phyloP scores from a whole-genome alignment of 2,113 vertebrate genomes.

The Amphilophus citrinellus region DNA sequence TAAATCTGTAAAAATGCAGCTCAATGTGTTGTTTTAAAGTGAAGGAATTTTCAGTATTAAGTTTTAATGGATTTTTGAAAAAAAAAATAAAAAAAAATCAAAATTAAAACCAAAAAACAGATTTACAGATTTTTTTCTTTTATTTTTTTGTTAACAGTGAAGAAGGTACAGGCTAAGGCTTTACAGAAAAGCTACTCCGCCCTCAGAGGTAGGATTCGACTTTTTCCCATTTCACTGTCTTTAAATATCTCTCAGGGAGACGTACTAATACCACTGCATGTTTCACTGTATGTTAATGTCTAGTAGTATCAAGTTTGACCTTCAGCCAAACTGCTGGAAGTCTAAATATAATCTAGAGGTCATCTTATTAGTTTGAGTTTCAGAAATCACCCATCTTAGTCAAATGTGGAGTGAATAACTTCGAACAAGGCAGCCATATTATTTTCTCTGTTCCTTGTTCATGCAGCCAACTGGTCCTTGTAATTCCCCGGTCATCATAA shows the following conservation, averaged over 20 bases:
- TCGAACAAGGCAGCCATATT: background rate
- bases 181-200: background rate
- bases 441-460: background rate
- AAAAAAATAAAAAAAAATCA: too few species aligned
- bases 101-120: background rate
- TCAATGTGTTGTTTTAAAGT: too few species aligned
- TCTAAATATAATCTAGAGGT: slow-evolving; percentile 30
- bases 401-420: background rate
- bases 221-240: background rate
- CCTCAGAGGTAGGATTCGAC: background rate
- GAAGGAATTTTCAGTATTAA: too few species aligned
- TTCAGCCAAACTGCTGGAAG: background rate
- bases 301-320: background rate
- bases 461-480: background rate
- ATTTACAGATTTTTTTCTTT: background rate
- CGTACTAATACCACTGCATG: background rate
- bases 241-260: background rate
- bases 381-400: background rate
- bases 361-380: background rate
- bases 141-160: background rate
- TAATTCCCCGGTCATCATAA: slow-evolving; percentile 6
- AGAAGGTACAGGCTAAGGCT: background rate
- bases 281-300: background rate
- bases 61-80: too few species aligned
- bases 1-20: too few species aligned